A percentile compares a stretch with the other conserved stretches of the same genome.
Evolutionary conservation across 2,113 vertebrate genomes (phyloP).

Genomic region (Gadus macrocephalus): DNA sequence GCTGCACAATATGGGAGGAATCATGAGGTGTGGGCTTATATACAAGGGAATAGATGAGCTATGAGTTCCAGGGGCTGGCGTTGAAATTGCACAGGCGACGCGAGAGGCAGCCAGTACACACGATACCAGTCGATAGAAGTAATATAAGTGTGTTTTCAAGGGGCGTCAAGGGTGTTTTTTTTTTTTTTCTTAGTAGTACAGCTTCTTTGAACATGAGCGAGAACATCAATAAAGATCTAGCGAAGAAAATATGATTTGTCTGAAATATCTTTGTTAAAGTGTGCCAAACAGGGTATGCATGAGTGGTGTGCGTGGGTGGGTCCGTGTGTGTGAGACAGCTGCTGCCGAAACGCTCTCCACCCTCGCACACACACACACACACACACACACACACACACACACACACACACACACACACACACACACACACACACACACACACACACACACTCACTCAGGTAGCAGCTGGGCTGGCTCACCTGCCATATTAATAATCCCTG

Average conservation of each 20-base stretch:
- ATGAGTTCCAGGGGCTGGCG: slow-evolving; percentile 2
- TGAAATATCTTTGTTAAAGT: slow-evolving; percentile 12
- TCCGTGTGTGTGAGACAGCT: slow-evolving; percentile 62
- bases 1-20: slow-evolving; percentile 59
- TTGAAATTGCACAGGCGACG: too few species aligned
- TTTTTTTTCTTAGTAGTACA: too few species aligned
- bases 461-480: slow-evolving; percentile 74
- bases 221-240: too few species aligned
- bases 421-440: slow-evolving; percentile 11
- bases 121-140: too few species aligned
- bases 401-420: neutral
- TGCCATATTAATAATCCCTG: slow-evolving; percentile 70
- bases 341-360: slow-evolving; percentile 40
- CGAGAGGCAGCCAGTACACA: too few species aligned
- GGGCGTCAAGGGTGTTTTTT: too few species aligned
- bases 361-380: neutral
- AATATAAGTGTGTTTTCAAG: too few species aligned
- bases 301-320: slow-evolving; percentile 22
- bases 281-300: neutral
- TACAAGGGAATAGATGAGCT: slow-evolving; percentile 48
- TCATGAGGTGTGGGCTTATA: slow-evolving; percentile 59
- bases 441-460: slow-evolving; percentile 49
- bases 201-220: too few species aligned
- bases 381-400: neutral
- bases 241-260: slow-evolving; percentile 2